Conservation (phyloP, 2,797 vertebrate species). For the Gephyroberyx darwinii region DNA sequence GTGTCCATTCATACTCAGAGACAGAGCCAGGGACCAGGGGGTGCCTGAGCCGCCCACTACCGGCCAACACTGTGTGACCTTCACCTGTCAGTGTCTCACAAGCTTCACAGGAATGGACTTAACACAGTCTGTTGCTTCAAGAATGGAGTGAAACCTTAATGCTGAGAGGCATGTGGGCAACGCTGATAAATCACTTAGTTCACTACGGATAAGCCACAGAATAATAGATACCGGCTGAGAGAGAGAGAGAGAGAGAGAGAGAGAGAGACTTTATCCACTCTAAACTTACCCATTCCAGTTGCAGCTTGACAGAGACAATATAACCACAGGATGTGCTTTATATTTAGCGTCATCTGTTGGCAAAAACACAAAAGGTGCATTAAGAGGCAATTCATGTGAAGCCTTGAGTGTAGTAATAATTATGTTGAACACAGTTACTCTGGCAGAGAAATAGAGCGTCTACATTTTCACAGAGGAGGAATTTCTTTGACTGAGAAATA, state of each 20-base stretch:
- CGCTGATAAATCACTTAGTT: constrained; percentile 9
- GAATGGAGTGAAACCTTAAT: background rate
- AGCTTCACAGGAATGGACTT: constrained; percentile 25
- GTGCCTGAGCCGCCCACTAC: background rate
- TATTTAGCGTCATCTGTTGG: constrained; percentile 89
- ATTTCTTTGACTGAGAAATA: no score
- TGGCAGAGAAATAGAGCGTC: background rate
- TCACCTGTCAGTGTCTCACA: constrained; percentile 18
- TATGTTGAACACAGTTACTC: background rate
- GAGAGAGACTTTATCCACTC: constrained; percentile 2
- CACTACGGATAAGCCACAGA: constrained; percentile 12
- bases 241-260: background rate
- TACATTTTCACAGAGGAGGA: background rate
- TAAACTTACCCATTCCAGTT: constrained; percentile 75
- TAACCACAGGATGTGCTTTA: constrained; percentile 93
- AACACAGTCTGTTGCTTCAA: constrained; percentile 13
- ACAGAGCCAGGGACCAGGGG: constrained; percentile 39
- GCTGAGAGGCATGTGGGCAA: background rate
- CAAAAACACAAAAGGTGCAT: constrained; percentile 29
- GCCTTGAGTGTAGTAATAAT: background rate
- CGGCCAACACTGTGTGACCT: constrained; percentile 31
- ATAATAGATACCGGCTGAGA: background rate
- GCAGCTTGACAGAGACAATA: constrained; percentile 83
- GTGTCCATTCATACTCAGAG: constrained; percentile 63
- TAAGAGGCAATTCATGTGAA: constrained; percentile 17